These are phyloP conservation scores for Amblyjoppa fuscipennis DNA, from an alignment of 2,888 invertebrate genomes.

Conservation along the genomic window DNA sequence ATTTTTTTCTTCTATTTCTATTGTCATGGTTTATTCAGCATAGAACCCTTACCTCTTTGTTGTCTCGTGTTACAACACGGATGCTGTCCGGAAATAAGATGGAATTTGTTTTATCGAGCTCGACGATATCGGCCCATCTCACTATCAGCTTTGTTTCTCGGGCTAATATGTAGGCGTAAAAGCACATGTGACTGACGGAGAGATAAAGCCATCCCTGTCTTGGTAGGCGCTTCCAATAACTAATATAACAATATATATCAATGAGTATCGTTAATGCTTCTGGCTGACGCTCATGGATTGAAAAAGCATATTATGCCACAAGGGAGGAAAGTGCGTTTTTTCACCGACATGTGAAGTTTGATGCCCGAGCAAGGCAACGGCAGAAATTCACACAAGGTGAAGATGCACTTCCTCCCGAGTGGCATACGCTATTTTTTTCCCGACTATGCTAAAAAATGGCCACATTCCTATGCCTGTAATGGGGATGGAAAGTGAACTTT, in stretches of 20 bases:
- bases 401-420: no score
- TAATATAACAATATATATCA: constrained; percentile 84
- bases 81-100: constrained; percentile 94
- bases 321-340: no score
- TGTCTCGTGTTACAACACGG: constrained; percentile 93
- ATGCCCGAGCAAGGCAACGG: no score
- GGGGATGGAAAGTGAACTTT: no score
- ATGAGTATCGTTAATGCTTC: background rate
- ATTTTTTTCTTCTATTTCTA: background rate
- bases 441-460: no score
- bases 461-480: no score
- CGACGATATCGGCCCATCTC: constrained; percentile 96
- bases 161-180: constrained; percentile 97
- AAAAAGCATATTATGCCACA: no score
- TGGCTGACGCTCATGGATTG: background rate
- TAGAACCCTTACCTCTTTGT: constrained; percentile 85
- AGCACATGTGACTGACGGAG: constrained; percentile 98
- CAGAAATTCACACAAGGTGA: no score
- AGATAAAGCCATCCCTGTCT: constrained; percentile 99
- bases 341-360: no score
- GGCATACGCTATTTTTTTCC: no score
- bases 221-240: constrained; percentile 97
- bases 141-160: constrained; percentile 95
- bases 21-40: background rate
- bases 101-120: constrained; percentile 91